These are phyloP conservation scores for Ondatra zibethicus DNA, from an alignment of 2,113 vertebrate species.

Conservation along the genomic window DNA sequence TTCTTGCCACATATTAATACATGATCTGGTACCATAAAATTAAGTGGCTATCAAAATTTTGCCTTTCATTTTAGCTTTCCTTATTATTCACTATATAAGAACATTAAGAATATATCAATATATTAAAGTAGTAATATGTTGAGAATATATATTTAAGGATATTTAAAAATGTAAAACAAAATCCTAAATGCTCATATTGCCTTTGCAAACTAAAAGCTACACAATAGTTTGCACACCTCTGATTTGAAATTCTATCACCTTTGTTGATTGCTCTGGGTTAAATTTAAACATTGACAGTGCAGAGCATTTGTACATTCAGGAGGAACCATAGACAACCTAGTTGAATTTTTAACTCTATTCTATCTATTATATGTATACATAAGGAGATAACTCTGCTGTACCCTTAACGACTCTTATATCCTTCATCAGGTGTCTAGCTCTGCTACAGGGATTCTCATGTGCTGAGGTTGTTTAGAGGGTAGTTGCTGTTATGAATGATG, in stretches of 20 bases:
- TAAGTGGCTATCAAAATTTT: not conserved
- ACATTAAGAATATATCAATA: not conserved
- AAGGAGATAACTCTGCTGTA: too few relatives aligned
- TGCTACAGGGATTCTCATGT: not conserved
- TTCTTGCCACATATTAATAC: not conserved
- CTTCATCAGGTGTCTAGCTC: too few relatives aligned
- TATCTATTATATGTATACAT: too few relatives aligned
- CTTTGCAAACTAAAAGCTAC: not conserved
- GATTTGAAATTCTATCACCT: not conserved
- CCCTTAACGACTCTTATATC: too few relatives aligned
- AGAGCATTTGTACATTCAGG: not conserved
- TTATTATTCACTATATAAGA: not conserved
- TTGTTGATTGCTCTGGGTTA: not conserved
- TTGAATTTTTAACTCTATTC: not conserved
- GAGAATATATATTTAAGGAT: not conserved
- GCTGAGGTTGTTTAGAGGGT: not conserved
- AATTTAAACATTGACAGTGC: not conserved
- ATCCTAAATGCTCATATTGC: not conserved
- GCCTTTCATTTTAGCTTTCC: not conserved
- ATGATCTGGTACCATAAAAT: not conserved
- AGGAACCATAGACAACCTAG: fast-evolving
- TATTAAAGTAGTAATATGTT: not conserved
- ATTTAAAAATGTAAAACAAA: not conserved
- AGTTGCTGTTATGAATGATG: not conserved
- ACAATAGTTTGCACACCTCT: not conserved